A percentile compares a stretch with the other conserved stretches of the same genome.
Evolutionary conservation across 2,113 vertebrate genomes (phyloP).

Genomic region (Osmerus eperlanus): DNA sequence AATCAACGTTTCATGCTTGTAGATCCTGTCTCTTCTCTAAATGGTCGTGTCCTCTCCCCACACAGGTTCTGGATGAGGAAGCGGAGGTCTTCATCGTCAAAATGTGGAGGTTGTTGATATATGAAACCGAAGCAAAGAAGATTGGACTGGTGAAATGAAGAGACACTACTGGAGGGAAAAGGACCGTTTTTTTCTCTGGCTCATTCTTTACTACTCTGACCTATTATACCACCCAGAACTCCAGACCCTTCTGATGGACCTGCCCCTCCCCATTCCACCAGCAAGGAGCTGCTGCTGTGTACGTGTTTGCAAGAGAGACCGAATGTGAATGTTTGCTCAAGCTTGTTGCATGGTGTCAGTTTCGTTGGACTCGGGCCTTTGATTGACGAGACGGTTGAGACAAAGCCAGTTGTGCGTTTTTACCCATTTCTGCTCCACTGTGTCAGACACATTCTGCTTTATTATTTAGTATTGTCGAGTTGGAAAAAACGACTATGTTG

Average conservation of each 20-base stretch:
- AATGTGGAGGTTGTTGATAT: slow-evolving; percentile 99
- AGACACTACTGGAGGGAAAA: slow-evolving; percentile 19
- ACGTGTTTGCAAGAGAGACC: slow-evolving; percentile 24
- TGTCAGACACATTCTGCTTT: slow-evolving; percentile 54
- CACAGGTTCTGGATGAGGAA: slow-evolving; percentile 97
- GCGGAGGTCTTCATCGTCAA: slow-evolving; percentile 99
- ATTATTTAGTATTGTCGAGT: slow-evolving; percentile 50
- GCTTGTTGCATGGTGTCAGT: slow-evolving; percentile 58
- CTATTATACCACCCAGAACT: slow-evolving; percentile 19
- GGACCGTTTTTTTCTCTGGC: slow-evolving; percentile 2
- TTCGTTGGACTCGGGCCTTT: slow-evolving; percentile 40
- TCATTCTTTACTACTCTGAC: slow-evolving; percentile 24
- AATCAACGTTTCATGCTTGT: background rate
- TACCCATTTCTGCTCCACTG: slow-evolving; percentile 30
- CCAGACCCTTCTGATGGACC: slow-evolving; percentile 26
- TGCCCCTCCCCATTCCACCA: slow-evolving; percentile 36
- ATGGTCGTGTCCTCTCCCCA: background rate
- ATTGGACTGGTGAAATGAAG: slow-evolving; percentile 95
- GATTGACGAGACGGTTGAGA: slow-evolving; percentile 24
- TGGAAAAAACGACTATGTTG: slow-evolving; percentile 53
- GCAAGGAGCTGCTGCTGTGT: slow-evolving; percentile 50
- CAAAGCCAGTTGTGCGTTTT: slow-evolving; percentile 24
- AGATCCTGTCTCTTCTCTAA: background rate
- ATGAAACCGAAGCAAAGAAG: slow-evolving; percentile 99
- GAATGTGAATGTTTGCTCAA: slow-evolving; percentile 42